Percentiles rank a stretch among this genome's conserved stretches.
Conservation (phyloP, 2,113 vertebrate species). For the Hemiprocne comata region DNA sequence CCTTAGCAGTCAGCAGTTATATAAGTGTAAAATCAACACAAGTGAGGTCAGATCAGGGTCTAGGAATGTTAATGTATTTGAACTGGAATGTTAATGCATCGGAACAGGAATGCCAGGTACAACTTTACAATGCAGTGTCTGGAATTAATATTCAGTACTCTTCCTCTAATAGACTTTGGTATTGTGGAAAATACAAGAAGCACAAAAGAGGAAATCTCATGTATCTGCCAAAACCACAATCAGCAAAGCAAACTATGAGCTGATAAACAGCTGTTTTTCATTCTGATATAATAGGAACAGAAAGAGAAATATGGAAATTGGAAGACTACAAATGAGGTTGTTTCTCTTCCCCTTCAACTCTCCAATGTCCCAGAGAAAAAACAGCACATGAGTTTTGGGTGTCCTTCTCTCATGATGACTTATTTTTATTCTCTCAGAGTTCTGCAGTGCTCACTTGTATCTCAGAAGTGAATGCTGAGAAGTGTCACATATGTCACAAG, state of each 20-base stretch:
- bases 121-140: neutral
- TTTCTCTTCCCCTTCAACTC: neutral
- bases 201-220: conserved; percentile 1
- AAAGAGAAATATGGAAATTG: neutral
- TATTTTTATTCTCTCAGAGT: neutral
- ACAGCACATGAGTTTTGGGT: neutral
- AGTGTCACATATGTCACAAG: neutral
- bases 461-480: neutral
- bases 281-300: neutral
- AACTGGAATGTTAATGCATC: conserved; percentile 39
- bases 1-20: conserved; percentile 32
- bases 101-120: conserved; percentile 23
- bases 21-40: conserved; percentile 44
- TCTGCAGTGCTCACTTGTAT: neutral
- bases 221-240: neutral
- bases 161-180: neutral
- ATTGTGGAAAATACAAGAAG: neutral
- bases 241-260: conserved; percentile 9
- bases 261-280: conserved; percentile 14
- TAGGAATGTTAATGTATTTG: conserved; percentile 47
- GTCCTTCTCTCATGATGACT: neutral
- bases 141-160: conserved; percentile 26
- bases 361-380: neutral
- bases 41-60: conserved; percentile 15
- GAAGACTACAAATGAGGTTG: neutral